Evolutionary conservation across 2,113 vertebrate genomes (phyloP), one percentile per base, ranked within the genome.

Genomic region (Lamprotornis superbus): DNA sequence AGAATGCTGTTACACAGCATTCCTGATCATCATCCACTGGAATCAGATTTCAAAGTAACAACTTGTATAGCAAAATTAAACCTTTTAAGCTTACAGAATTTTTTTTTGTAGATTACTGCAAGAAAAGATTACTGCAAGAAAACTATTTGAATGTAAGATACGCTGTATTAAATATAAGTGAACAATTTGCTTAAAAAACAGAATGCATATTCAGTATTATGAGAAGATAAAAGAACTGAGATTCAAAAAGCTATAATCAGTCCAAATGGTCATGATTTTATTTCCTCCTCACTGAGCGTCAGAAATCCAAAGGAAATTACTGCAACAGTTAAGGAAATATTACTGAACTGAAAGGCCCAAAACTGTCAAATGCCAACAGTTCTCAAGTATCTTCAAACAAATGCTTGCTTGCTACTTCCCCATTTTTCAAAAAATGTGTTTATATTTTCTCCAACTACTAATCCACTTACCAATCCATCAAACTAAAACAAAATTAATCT

Each of bases 1-100:
- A 97, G 95, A 98, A 98, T 97, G 97, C 94, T 94, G 97, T 83
- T 95, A 95, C 70, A 94, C 97, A 94, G 91, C 98, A 98, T 98
- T 98, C 97, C 97, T 94, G 77, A 96, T 92, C 93, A 91, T 75
- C 94, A 96, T 90, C 94, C 97, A 94, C 57, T 79, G 94, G 97
- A 89, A 96, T 97, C 97, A 74, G 73, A 97, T 97, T 98, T 98
- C 97, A 97, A 95, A 95, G 94, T 35, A 89, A 87, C 81, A 92
- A 92, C 70, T 89, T 78, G 40, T 49, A 93, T 24, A 37, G 63
- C 63, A 77, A 91, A 95, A 93, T 67, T 56, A 83, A 87, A 65
- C 67, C 71, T 87, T 93, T 61, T 65, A 81, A 53, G 77, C 64
- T 90, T 74, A 60, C 31, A 75, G 71, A 94, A 83, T 15, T 57